Evolutionary conservation across 2,888 invertebrate genomes (phyloP).

Genomic region (Uropetala carovei): DNA sequence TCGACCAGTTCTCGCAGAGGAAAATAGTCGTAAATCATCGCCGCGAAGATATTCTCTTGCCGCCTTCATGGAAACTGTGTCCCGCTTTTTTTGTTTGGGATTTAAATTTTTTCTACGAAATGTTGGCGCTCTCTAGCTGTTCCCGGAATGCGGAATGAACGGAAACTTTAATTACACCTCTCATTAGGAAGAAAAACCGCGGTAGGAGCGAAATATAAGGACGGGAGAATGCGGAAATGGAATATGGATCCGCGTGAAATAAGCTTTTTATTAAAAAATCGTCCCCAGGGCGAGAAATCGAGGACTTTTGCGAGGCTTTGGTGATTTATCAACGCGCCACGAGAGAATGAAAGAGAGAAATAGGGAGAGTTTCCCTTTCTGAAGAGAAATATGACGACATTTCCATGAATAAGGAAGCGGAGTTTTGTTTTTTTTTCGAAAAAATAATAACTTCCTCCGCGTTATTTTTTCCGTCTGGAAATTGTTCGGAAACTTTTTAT

Average conservation of each 20-base stretch:
- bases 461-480: slow-evolving; percentile 16
- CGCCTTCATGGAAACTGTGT: too few species aligned
- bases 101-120: too few species aligned
- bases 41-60: too few species aligned
- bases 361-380: not conserved
- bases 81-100: too few species aligned
- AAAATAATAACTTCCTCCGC: not conserved
- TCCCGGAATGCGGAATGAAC: too few species aligned
- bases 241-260: not conserved
- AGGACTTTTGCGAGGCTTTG: not conserved
- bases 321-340: slow-evolving; percentile 4
- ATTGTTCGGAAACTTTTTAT: not conserved
- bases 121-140: too few species aligned
- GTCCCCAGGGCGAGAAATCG: not conserved
- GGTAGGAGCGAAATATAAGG: not conserved
- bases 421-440: not conserved
- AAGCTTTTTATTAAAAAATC: too few species aligned
- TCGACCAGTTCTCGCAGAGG: too few species aligned
- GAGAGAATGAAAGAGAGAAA: not conserved
- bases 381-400: not conserved
- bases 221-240: not conserved
- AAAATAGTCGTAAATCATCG: too few species aligned
- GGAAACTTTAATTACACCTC: too few species aligned
- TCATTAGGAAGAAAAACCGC: too few species aligned
- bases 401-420: slow-evolving; percentile 24